Evolutionary conservation across 2,888 invertebrate genomes (phyloP).

Genomic region (Acrobasis consociella): DNA sequence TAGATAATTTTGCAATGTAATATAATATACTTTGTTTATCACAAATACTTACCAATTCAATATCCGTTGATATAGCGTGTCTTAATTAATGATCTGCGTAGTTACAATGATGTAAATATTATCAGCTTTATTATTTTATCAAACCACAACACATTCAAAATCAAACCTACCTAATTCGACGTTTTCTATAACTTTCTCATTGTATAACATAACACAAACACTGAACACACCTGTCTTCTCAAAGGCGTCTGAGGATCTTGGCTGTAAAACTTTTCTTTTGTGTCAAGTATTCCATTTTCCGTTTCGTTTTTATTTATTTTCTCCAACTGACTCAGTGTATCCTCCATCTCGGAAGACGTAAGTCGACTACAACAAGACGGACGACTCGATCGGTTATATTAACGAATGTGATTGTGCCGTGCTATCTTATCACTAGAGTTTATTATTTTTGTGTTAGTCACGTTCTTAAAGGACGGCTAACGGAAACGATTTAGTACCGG

Average conservation of each 20-base stretch:
- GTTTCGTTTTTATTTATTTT: slow-evolving; percentile 57
- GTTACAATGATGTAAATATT: not conserved
- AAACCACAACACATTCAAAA: not conserved
- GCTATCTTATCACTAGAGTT: slow-evolving; percentile 54
- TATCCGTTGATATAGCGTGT: not conserved
- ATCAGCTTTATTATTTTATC: not conserved
- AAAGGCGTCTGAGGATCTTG: slow-evolving; percentile 47
- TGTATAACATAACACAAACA: slow-evolving; percentile 27
- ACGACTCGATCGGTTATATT: slow-evolving; percentile 42
- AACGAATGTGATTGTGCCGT: slow-evolving; percentile 41
- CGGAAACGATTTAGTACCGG: not conserved
- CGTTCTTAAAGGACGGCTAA: slow-evolving; percentile 4
- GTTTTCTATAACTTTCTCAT: not conserved
- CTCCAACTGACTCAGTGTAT: slow-evolving; percentile 58
- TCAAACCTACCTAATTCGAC: not conserved
- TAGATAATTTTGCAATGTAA: too few species aligned
- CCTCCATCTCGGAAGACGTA: slow-evolving; percentile 54
- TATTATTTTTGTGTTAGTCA: slow-evolving; percentile 17
- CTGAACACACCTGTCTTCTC: slow-evolving; percentile 66
- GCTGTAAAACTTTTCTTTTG: slow-evolving; percentile 38
- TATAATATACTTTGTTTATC: not conserved
- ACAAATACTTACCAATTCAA: not conserved
- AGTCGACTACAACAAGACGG: slow-evolving; percentile 47
- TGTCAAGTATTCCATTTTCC: slow-evolving; percentile 49
- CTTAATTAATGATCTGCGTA: not conserved